Base-by-base conservation (phyloP, 2,888 invertebrate species). In the Drosophila heteroneura region DNA sequence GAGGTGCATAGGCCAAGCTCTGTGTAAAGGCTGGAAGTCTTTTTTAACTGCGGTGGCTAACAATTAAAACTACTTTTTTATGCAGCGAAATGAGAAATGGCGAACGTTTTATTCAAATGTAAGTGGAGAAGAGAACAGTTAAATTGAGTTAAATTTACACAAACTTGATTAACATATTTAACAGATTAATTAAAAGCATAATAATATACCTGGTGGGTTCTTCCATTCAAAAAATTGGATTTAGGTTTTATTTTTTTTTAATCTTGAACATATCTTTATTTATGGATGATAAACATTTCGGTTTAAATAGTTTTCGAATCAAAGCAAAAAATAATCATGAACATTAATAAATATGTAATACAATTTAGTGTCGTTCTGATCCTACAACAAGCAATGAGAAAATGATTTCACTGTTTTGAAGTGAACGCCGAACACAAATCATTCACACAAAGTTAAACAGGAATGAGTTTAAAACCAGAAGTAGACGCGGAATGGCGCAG, bases 401-500 rank as follows among this genome's bases (percentile, higher is more conserved):
- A 19, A 52, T 30, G 1, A 19, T 10, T 30, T 28, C 19, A 10
- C 51, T 5, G n/a, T 51, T 28, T 19, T 30, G 6, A 2, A 52
- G n/a, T 2, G 22, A 44, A 22, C 26, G 19, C 54, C 10, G 28
- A 12, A 37, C 33, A 53, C 33, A 33, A 6, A 37, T 44, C 41
- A 49, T 28, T 16, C 26, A 68, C 59, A 59, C 41, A 66, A n/a
- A 32, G 16, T 39, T n/a, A 16, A 33, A 28, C 19, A 41, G 49
- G 33, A 49, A 62, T 64, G 41, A 54, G 52, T 51, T 54, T 65
- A 35, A 44, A 54, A 39, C 32, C 63, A 37, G 66, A 39, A 28
- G 37, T 70, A 70, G 51, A 52, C 61, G 41, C n/a, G 28, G 26
- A 12, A 28, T 56, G 56, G 30, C 30, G 12, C 26, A 37, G 30